Evolutionary conservation across 2,888 invertebrate genomes (phyloP).

Genomic region (Ceramica pisi): DNA sequence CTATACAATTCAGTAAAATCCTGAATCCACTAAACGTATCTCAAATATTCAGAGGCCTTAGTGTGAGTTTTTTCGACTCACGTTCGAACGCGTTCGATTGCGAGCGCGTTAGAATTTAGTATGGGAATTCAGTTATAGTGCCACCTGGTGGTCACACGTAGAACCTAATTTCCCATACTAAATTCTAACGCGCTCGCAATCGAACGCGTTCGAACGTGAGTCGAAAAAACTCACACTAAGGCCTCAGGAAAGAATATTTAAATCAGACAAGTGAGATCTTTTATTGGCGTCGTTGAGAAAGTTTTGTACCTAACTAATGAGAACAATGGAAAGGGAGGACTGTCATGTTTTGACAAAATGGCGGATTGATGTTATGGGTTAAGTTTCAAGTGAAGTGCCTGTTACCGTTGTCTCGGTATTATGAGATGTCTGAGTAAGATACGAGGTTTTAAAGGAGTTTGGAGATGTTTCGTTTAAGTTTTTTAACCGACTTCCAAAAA

Average conservation of each 20-base stretch:
- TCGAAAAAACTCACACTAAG: too few relatives aligned
- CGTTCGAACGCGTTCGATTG: too few relatives aligned
- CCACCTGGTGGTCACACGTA: too few relatives aligned
- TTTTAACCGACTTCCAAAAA: too few relatives aligned
- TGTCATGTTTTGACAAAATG: conserved; percentile 29
- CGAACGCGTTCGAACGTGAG: too few relatives aligned
- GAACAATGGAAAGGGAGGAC: conserved; percentile 2
- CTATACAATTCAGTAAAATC: conserved; percentile 25
- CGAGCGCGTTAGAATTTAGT: too few relatives aligned
- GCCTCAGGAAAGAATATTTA: conserved; percentile 8
- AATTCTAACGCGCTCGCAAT: too few relatives aligned
- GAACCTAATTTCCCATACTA: too few relatives aligned
- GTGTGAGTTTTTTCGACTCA: too few relatives aligned
- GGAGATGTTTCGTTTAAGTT: background rate
- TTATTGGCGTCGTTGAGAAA: conserved; percentile 16
- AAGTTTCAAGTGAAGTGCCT: conserved; percentile 38
- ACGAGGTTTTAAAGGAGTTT: background rate
- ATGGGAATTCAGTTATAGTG: too few relatives aligned
- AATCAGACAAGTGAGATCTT: conserved; percentile 16
- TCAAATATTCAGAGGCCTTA: conserved; percentile 30
- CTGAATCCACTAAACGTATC: conserved; percentile 19
- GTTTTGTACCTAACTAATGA: conserved; percentile 21
- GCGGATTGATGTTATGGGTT: conserved; percentile 28
- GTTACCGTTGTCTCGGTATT: conserved; percentile 2
- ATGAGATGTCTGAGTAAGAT: background rate